These are phyloP conservation scores for Shinisaurus crocodilurus DNA, from an alignment of 2,113 vertebrate species.

Conservation along the genomic window DNA sequence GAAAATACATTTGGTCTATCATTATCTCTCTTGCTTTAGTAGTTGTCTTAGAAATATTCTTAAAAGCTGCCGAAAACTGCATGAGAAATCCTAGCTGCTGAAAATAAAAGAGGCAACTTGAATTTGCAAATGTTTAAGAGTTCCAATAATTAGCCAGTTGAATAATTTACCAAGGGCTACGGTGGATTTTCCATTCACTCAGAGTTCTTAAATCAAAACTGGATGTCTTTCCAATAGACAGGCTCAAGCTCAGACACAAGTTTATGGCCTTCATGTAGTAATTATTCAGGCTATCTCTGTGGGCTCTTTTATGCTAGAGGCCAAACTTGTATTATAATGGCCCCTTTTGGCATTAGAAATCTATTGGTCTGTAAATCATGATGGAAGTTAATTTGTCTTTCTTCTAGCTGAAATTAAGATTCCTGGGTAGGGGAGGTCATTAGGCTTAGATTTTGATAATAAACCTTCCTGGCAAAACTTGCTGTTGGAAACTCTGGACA, in stretches of 20 bases:
- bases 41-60: neutral
- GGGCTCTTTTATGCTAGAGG: neutral
- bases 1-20: no score
- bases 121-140: conserved; percentile 23
- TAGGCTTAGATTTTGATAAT: conserved; percentile 6
- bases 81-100: neutral
- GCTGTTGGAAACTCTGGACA: neutral
- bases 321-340: conserved; percentile 21
- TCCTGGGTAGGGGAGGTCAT: neutral
- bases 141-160: conserved; percentile 25
- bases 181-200: conserved; percentile 16
- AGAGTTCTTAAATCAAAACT: conserved; percentile 40
- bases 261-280: conserved; percentile 19
- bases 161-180: conserved; percentile 21
- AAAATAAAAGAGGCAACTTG: conserved; percentile 6
- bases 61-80: neutral
- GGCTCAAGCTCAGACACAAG: conserved; percentile 22
- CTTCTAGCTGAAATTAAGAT: conserved; percentile 15
- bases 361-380: conserved; percentile 30
- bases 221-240: conserved; percentile 27
- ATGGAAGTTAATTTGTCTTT: conserved; percentile 14
- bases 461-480: neutral
- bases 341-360: conserved; percentile 14
- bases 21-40: no score
- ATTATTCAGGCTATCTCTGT: conserved; percentile 20